Evolutionary conservation across 1,140 invertebrate species (phyloP), one percentile per base, ranked within the genome.

Genomic region (Drosophila paulistorum): DNA sequence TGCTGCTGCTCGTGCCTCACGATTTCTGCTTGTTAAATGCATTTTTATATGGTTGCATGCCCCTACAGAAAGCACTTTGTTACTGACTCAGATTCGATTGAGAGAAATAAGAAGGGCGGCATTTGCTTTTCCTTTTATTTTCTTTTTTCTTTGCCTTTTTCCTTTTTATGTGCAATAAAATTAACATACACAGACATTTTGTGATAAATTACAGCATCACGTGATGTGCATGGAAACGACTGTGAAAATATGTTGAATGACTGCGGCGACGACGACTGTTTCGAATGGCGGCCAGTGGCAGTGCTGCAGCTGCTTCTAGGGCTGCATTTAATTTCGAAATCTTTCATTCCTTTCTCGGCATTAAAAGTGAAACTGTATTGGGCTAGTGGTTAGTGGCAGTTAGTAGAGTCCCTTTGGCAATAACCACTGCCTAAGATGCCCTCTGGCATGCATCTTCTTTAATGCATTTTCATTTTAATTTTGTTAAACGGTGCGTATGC

Each of bases 181-280:
- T 91, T 91, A 91, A 91, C 90, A 91, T 91, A 86, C 90, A 91
- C 90, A 91, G 85, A 82, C 84, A 77, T 89, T 83, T 90, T 91
- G 89, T 91, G 85, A 91, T 91, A 91, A 91, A 91, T 91, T 91
- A 86, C 90, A 55, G 67, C 79, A 74, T 91, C 78, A 91, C 90
- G 90, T 91, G 90, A 79, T 78, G 75, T 83, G 90, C 90, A 79
- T 91, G 71, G 69, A 75, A 91, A 91, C 85, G 81, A 78, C 79
- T 82, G 65, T 79, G 73, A 71, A 85, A 89, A 89, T 89, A 85
- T 87, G 87, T 77, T 87, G 74, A 77, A 84, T 84, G 87, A 84
- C 80, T 86, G 87, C 77, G 73, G 62, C 64, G 70, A 68, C 42
- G 48, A 61, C 54, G 33, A 59, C 54, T 45, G 62, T 65, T 57